Conservation (phyloP, 2,888 invertebrate species). For the Nomada fabriciana region DNA sequence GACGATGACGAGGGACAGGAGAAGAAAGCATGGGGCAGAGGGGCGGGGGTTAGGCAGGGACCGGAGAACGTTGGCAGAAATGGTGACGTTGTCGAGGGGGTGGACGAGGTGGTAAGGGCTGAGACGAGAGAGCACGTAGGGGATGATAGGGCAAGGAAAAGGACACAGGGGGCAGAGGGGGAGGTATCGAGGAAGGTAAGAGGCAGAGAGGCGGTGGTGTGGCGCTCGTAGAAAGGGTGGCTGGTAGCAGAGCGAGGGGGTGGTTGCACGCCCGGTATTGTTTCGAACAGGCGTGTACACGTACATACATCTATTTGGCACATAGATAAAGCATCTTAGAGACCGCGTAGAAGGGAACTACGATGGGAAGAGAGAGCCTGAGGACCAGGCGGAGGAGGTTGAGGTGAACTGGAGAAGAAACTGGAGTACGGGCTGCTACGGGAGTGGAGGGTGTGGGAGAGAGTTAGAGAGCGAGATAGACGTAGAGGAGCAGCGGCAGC, state of each 20-base stretch:
- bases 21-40: slow-evolving; percentile 12
- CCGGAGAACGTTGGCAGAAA: slow-evolving; percentile 62
- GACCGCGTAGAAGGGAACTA: slow-evolving; percentile 77
- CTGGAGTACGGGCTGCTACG: slow-evolving; percentile 45
- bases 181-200: slow-evolving; percentile 53
- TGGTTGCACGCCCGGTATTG: slow-evolving; percentile 80
- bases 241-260: slow-evolving; percentile 57
- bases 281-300: slow-evolving; percentile 80
- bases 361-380: slow-evolving; percentile 57
- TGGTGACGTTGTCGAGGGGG: slow-evolving; percentile 62
- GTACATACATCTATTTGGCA: slow-evolving; percentile 81
- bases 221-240: slow-evolving; percentile 62
- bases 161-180: slow-evolving; percentile 47
- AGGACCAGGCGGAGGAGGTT: slow-evolving; percentile 64
- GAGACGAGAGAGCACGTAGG: slow-evolving; percentile 57
- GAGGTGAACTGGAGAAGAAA: slow-evolving; percentile 67
- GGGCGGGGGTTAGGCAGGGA: slow-evolving; percentile 13
- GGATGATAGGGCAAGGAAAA: slow-evolving; percentile 62
- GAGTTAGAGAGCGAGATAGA: slow-evolving; percentile 45
- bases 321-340: slow-evolving; percentile 81
- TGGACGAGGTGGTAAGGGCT: slow-evolving; percentile 66
- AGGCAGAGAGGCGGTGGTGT: slow-evolving; percentile 50
- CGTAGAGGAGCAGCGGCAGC: slow-evolving; percentile 54
- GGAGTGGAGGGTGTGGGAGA: slow-evolving; percentile 30
- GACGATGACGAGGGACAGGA: slow-evolving; percentile 55